Evolutionary conservation across 2,888 invertebrate species (phyloP).

Genomic region (Aphelenchoides bicaudatus): DNA sequence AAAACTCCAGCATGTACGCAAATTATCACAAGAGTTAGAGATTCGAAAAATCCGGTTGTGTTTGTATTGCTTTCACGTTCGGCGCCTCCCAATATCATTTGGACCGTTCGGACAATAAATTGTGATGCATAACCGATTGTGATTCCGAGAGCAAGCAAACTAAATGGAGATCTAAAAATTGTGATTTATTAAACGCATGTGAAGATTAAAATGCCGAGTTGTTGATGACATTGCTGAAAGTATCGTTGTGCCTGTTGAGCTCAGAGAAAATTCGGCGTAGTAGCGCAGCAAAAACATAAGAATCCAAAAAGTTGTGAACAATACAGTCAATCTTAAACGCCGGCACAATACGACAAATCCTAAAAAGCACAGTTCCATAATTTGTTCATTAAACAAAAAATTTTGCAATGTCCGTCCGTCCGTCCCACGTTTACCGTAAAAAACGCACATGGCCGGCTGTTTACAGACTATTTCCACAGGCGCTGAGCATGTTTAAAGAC

Average conservation of each 20-base stretch:
- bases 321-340: slow-evolving; percentile 63
- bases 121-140: slow-evolving; percentile 65
- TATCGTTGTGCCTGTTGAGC: no score
- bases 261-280: slow-evolving; percentile 24
- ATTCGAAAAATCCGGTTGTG: slow-evolving; percentile 64
- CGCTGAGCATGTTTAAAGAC: no score
- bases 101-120: slow-evolving; percentile 60
- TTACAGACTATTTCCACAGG: no score
- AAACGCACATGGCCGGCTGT: no score
- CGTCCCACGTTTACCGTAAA: no score
- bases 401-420: no score
- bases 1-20: slow-evolving; percentile 65
- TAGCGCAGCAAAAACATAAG: slow-evolving; percentile 63
- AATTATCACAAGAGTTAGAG: slow-evolving; percentile 65
- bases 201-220: no score
- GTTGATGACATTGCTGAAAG: no score
- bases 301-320: slow-evolving; percentile 65
- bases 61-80: slow-evolving; percentile 13
- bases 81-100: slow-evolving; percentile 20
- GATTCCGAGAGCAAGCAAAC: slow-evolving; percentile 64
- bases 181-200: no score
- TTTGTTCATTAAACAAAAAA: no score
- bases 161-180: slow-evolving; percentile 64
- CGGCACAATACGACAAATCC: slow-evolving; percentile 61
- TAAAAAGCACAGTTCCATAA: no score